A percentile compares a stretch with the other conserved stretches of the same genome.
Conservation (phyloP, 2,888 invertebrate genomes). For the Gymnocheta viridis region DNA sequence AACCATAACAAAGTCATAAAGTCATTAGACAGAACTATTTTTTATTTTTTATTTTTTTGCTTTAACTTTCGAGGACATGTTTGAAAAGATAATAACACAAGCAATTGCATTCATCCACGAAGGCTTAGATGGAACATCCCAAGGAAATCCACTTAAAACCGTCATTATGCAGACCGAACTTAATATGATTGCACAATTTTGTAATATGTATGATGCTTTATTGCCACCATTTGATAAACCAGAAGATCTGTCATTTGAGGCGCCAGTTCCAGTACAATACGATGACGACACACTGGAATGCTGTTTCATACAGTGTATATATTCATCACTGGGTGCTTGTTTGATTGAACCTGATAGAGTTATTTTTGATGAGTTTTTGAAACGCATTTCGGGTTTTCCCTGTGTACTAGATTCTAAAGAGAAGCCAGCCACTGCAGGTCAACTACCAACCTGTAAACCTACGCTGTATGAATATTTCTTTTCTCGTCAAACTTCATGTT, state of each 20-base stretch:
- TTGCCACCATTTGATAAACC: conserved; percentile 82
- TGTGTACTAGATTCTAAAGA: conserved; percentile 86
- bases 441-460: conserved; percentile 88
- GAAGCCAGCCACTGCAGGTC: conserved; percentile 86
- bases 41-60: not conserved
- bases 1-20: not conserved
- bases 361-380: conserved; percentile 91
- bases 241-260: conserved; percentile 77
- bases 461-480: conserved; percentile 92
- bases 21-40: not conserved
- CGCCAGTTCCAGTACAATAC: conserved; percentile 82
- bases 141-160: conserved; percentile 88
- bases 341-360: conserved; percentile 86
- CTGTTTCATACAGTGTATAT: conserved; percentile 88
- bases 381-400: conserved; percentile 86
- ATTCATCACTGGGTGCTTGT: conserved; percentile 92
- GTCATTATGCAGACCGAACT: conserved; percentile 93
- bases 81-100: conserved; percentile 89
- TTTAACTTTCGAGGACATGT: conserved; percentile 83
- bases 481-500: conserved; percentile 85
- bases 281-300: conserved; percentile 86
- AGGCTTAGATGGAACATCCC: conserved; percentile 88
- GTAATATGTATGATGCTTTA: conserved; percentile 90
- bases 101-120: conserved; percentile 89
- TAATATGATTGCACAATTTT: conserved; percentile 93